These are phyloP conservation scores for Geotrupes spiniger DNA, from an alignment of 2,888 invertebrate species.

Conservation along the genomic window DNA sequence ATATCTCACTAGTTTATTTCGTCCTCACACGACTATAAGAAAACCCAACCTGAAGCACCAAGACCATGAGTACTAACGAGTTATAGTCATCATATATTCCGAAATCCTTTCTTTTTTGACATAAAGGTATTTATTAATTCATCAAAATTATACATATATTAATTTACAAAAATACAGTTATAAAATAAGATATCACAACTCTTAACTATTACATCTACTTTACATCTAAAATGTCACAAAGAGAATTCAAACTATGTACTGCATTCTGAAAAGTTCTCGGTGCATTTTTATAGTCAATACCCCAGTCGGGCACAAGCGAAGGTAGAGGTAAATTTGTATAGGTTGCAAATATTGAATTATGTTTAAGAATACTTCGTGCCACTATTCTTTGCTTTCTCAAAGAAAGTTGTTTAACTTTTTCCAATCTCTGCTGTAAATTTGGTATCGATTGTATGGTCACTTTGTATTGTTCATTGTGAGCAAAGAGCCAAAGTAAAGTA, in stretches of 20 bases:
- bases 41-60: too few relatives aligned
- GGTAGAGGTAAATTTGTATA: constrained; percentile 30
- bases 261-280: constrained; percentile 43
- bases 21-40: too few relatives aligned
- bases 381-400: constrained; percentile 44
- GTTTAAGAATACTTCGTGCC: constrained; percentile 24
- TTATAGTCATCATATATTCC: too few relatives aligned
- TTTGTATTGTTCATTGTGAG: constrained; percentile 53
- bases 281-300: constrained; percentile 38
- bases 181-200: too few relatives aligned
- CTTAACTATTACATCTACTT: too few relatives aligned
- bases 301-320: constrained; percentile 42
- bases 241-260: constrained; percentile 35
- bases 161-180: too few relatives aligned
- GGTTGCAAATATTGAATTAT: constrained; percentile 29
- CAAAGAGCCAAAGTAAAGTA: constrained; percentile 66
- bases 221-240: constrained; percentile 28
- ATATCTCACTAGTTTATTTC: too few relatives aligned
- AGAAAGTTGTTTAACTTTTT: constrained; percentile 37
- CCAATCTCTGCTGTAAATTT: constrained; percentile 35
- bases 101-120: too few relatives aligned
- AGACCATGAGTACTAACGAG: too few relatives aligned
- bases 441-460: constrained; percentile 43
- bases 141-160: too few relatives aligned
- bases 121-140: too few relatives aligned